Percentiles rank a stretch among this genome's conserved stretches.
phyloP scores from a whole-genome alignment of 64 coral and sea anemone genomes.

The Actinia tenebrosa region DNA sequence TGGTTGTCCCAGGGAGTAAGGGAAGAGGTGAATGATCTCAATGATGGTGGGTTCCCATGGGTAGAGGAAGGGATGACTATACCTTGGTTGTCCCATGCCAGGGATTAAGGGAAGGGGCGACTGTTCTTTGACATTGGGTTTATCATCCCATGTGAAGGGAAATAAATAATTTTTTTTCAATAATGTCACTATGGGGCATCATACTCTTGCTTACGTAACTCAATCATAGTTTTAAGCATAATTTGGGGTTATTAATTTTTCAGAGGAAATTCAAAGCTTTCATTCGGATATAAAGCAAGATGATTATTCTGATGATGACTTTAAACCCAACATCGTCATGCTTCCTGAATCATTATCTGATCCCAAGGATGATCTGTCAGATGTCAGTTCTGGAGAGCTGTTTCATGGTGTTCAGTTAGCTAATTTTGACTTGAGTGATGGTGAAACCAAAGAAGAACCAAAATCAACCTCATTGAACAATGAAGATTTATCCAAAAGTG shows the following conservation, averaged over 20 bases:
- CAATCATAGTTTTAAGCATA: too few relatives aligned
- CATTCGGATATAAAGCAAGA: conserved; percentile 16
- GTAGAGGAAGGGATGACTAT: too few relatives aligned
- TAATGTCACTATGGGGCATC: too few relatives aligned
- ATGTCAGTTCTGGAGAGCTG: conserved; percentile 63
- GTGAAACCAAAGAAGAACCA: conserved; percentile 40
- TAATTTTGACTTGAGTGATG: conserved; percentile 70
- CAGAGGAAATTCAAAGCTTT: neutral
- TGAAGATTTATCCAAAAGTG: conserved; percentile 18
- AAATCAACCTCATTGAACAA: conserved; percentile 41
- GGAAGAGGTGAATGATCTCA: too few relatives aligned
- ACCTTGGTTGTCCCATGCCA: too few relatives aligned
- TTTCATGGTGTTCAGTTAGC: conserved; percentile 83
- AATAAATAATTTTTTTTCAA: too few relatives aligned
- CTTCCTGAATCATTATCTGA: conserved; percentile 33
- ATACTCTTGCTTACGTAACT: too few relatives aligned
- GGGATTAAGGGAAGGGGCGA: too few relatives aligned
- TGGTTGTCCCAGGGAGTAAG: too few relatives aligned
- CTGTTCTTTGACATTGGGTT: too few relatives aligned
- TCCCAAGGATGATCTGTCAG: conserved; percentile 36
- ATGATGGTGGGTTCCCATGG: too few relatives aligned
- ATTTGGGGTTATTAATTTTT: neutral
- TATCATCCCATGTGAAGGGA: too few relatives aligned
- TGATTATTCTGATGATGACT: conserved; percentile 77
- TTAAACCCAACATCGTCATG: conserved; percentile 79